Base-by-base conservation (phyloP, 2,113 vertebrate species). In the Merops nubicus region DNA sequence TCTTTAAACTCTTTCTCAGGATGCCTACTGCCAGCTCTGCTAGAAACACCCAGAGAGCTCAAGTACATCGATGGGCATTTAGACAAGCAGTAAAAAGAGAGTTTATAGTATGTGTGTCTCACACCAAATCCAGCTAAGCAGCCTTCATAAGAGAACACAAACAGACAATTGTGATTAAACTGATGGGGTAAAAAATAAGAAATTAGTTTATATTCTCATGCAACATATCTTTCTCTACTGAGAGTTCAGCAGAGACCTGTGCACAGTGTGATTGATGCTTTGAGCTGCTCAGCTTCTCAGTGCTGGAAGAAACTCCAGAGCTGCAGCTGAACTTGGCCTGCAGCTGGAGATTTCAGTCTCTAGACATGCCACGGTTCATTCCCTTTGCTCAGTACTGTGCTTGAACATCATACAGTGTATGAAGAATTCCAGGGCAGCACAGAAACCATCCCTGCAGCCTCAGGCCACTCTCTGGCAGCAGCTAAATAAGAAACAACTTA, bases 251-350 rank as follows among this genome's bases (percentile, higher is more conserved):
- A 51, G 11, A 70, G 53, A 57, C 21, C 22, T 16, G 28, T n/a
- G 15, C 6, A 26, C n/a, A 83, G 36, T 2, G 0, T 33, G 28
- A 64, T 7, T 0, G 2, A 22, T 12, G 17, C 40, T 38, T 29
- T 36, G 38, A 43, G 15, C 63, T 54, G 57, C 62, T 85, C 40
- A 77, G 43, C 45, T 53, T 33, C 21, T 11, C 43, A 26, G 12
- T 3, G 38, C 34, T 17, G 31, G 75, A 68, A 43, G 21, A 29
- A 69, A 47, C 74, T 72, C 31, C 25, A 62, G 42, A 21, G 15
- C 2, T 83, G 62, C 36, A 90, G 29, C 40, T 85, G 60, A 67
- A 56, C 28, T 28, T 31, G 48, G 48, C 26, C 40, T 34, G 21
- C 62, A 80, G 47, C 47, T 31, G 20, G 36, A 57, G 8, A 47